Evolutionary conservation across 2,797 vertebrate genomes (phyloP).

Genomic region (Gastrophryne carolinensis): DNA sequence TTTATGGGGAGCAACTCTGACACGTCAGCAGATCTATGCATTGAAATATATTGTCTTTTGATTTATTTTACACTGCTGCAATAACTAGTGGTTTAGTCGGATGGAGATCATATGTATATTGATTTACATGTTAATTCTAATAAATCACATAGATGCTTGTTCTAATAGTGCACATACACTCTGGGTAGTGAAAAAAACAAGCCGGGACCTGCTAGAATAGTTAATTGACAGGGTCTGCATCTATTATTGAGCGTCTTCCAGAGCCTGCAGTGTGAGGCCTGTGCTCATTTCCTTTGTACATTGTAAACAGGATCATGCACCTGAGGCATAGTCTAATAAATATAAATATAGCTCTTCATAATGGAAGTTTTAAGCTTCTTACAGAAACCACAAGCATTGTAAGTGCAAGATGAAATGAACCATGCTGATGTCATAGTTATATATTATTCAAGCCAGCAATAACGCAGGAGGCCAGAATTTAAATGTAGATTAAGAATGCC

Average conservation of each 20-base stretch:
- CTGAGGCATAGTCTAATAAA: constrained; percentile 43
- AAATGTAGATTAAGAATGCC: constrained; percentile 1
- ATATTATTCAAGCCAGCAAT: constrained; percentile 34
- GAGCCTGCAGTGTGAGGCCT: constrained; percentile 23
- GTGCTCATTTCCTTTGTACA: constrained; percentile 19
- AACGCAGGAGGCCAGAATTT: neutral
- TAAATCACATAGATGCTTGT: too few species aligned
- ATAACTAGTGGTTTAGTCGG: too few species aligned
- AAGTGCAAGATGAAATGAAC: constrained; percentile 30
- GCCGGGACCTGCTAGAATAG: neutral
- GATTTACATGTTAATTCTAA: too few species aligned
- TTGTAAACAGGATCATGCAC: constrained; percentile 44
- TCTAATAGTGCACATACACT: too few species aligned
- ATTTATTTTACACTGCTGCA: too few species aligned
- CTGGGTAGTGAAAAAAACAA: neutral
- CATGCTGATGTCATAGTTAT: constrained; percentile 36
- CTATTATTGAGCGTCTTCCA: constrained; percentile 38
- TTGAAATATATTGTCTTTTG: too few species aligned
- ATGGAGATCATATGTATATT: too few species aligned
- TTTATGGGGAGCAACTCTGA: too few species aligned
- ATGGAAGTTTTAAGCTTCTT: constrained; percentile 42
- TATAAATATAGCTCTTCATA: constrained; percentile 42
- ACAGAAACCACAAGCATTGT: constrained; percentile 33
- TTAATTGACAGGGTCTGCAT: constrained; percentile 21
- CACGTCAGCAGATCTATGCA: too few species aligned